A percentile compares a stretch with the other conserved stretches of the same genome.
These are phyloP conservation scores for Sarcophaga bullata DNA, from an alignment of 1,140 invertebrate species.

Conservation along the genomic window DNA sequence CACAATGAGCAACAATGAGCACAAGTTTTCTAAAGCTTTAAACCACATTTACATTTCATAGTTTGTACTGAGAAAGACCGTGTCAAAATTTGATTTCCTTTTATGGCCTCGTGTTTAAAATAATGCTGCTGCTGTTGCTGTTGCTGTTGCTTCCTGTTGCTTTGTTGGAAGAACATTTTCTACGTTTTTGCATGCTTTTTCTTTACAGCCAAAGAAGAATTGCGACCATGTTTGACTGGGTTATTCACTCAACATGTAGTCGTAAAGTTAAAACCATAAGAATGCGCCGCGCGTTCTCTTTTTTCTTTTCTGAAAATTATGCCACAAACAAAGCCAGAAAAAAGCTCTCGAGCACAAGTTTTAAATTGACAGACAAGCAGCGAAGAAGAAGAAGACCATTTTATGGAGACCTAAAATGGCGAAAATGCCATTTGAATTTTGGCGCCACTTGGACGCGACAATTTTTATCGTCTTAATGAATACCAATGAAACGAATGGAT, in stretches of 20 bases:
- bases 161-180: neutral
- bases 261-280: neutral
- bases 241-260: conserved; percentile 16
- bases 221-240: neutral
- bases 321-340: neutral
- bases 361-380: neutral
- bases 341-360: neutral
- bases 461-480: conserved; percentile 3
- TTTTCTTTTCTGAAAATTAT: neutral
- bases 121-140: neutral
- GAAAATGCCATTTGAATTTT: neutral
- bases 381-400: no score
- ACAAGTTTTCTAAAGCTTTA: no score
- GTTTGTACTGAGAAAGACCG: no score
- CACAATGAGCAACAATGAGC: no score
- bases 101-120: neutral
- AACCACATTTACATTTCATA: no score
- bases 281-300: neutral
- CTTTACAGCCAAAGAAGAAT: neutral
- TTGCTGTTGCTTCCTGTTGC: conserved; percentile 12
- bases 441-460: conserved; percentile 24
- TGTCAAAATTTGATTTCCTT: neutral
- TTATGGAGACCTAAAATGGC: no score
- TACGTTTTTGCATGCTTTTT: neutral
- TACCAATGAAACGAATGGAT: neutral